Evolutionary conservation across 1,140 invertebrate species (phyloP), one percentile per base, ranked within the genome.

Genomic region (Ceratina japonica): DNA sequence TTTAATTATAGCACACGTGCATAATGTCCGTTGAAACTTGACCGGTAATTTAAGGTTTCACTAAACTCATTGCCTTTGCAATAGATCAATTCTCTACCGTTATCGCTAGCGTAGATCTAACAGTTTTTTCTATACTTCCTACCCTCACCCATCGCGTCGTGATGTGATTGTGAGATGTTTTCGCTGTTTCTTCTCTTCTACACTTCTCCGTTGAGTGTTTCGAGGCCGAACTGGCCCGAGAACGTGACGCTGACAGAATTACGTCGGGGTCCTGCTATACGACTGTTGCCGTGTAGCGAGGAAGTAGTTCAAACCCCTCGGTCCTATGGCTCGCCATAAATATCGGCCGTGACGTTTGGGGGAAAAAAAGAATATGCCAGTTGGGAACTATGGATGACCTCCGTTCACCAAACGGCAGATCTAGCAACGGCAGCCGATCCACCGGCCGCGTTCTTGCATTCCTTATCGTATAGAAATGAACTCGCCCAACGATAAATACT

Each of bases 321-420:
- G 79, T 75, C 59, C 74, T 87, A 87, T 88, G 87, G 86, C 87
- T 90, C 84, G 87, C 89, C 91, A 91, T 91, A 92, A 91, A 92
- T 91, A 91, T 91, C 87, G 86, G 75, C 87, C 87, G 83, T 85
- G 90, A 90, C 88, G 87, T 86, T 89, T 83, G 65, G 83, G 85
- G 82, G 86, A 84, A 85, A 87, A 84, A 87, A 86, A 83, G 76
- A 86, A 87, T 83, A 80, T 83, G 75, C 61, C 79, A 77, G 81
- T 63, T 85, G 79, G 79, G 79, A 86, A 83, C 76, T 78, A 80
- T 86, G 69, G 83, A 86, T 84, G 85, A 87, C 80, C 78, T 82
- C 75, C 68, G 86, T 81, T 76, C 84, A 85, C 76, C 79, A 85
- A 80, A 66, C 80, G 74, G 76, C 75, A 81, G 81, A 77, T 56